Conservation (phyloP, 2,113 vertebrate species). For the Silurus asotus region DNA sequence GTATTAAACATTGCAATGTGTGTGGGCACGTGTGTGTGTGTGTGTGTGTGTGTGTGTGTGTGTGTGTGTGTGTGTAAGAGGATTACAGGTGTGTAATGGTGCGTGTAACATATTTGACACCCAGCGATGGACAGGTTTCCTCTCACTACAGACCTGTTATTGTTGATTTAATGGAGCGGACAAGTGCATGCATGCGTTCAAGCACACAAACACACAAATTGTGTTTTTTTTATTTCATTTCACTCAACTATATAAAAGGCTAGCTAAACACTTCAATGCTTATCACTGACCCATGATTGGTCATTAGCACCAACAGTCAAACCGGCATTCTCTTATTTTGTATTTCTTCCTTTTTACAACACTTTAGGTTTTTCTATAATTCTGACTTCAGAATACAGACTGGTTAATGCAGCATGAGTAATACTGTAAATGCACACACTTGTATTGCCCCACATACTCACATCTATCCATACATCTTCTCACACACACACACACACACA, state of each 20-base stretch:
- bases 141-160: conserved; percentile 29
- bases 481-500: background rate
- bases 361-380: background rate
- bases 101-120: conserved; percentile 42
- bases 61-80: conserved; percentile 11
- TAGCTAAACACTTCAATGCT: background rate
- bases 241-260: background rate
- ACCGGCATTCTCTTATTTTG: background rate
- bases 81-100: conserved; percentile 49
- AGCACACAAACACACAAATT: conserved; percentile 22
- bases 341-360: background rate
- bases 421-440: background rate
- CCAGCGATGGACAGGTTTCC: conserved; percentile 42
- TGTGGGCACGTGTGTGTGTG: background rate
- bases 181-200: conserved; percentile 23
- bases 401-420: background rate
- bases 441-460: background rate
- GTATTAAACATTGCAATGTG: too few relatives aligned
- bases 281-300: background rate
- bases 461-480: background rate
- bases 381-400: background rate
- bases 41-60: background rate
- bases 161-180: conserved; percentile 42
- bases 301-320: background rate
- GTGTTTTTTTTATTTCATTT: background rate